Conservation (phyloP, 2,888 invertebrate species). For the Caenorhabditis sp. region DNA sequence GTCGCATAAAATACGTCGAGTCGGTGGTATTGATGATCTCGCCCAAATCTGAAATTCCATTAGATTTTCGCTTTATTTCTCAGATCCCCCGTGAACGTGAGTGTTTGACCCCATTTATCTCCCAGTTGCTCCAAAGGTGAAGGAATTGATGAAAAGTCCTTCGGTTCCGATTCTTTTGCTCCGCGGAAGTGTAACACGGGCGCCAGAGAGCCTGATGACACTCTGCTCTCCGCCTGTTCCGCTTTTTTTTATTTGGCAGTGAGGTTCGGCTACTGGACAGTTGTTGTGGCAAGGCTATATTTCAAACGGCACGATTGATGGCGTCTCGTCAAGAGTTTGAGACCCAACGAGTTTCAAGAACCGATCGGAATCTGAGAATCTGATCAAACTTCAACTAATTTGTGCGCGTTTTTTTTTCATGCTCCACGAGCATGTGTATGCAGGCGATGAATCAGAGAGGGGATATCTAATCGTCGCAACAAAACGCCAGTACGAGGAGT, state of each 20-base stretch:
- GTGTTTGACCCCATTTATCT: conserved; percentile 25
- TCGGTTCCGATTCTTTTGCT: conserved; percentile 23
- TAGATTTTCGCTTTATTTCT: too few relatives aligned
- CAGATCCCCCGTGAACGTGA: too few relatives aligned
- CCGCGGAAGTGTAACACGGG: conserved; percentile 22
- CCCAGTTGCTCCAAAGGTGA: conserved; percentile 5
- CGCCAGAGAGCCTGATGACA: conserved; percentile 6
- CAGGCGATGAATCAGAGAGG: conserved; percentile 20
- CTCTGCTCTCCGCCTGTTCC: conserved; percentile 19
- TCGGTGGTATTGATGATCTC: conserved; percentile 77
- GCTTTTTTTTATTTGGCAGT: conserved; percentile 50
- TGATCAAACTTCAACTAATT: conserved; percentile 2
- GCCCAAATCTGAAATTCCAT: conserved; percentile 63
- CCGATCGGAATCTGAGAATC: background rate
- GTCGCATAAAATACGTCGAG: conserved; percentile 76
- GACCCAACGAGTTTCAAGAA: background rate
- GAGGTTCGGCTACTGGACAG: conserved; percentile 25
- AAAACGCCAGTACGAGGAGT: conserved; percentile 41
- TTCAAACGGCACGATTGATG: conserved; percentile 33
- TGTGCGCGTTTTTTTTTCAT: background rate
- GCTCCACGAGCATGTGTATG: background rate
- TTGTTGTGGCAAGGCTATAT: conserved; percentile 29
- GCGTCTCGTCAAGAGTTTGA: background rate
- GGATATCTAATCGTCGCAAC: background rate
- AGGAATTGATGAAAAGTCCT: conserved; percentile 10